Percentiles rank a stretch among this genome's conserved stretches.
These are phyloP conservation scores for Amiota minor DNA, from an alignment of 2,888 invertebrate genomes.

Conservation along the genomic window DNA sequence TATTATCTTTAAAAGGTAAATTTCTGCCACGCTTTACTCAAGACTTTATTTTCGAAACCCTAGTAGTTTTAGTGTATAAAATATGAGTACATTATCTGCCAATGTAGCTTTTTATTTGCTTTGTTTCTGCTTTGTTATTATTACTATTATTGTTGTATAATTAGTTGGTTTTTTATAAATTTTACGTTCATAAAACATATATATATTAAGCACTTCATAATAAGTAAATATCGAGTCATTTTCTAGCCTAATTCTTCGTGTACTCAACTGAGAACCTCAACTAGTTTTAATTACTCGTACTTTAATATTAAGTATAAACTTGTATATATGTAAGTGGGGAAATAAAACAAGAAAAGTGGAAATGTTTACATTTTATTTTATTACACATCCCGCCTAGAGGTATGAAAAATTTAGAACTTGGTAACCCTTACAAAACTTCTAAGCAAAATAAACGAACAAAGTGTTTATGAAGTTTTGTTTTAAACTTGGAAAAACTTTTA, in stretches of 20 bases:
- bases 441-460: background rate
- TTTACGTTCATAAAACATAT: background rate
- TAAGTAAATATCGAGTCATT: slow-evolving; percentile 66
- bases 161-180: background rate
- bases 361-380: too few relatives aligned
- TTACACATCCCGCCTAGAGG: too few relatives aligned
- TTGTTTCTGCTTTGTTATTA: background rate
- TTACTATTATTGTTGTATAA: background rate
- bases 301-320: too few relatives aligned
- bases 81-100: background rate
- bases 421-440: background rate
- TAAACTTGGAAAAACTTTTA: too few relatives aligned
- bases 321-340: background rate
- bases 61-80: background rate
- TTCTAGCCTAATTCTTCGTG: slow-evolving; percentile 36
- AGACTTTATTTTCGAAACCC: background rate
- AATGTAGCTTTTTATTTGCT: slow-evolving; percentile 12
- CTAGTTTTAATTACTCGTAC: slow-evolving; percentile 4
- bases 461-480: too few relatives aligned
- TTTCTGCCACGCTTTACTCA: slow-evolving; percentile 32
- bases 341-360: background rate
- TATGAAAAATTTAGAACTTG: background rate
- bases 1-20: slow-evolving; percentile 17
- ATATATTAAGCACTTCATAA: slow-evolving; percentile 53
- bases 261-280: slow-evolving; percentile 28